Evolutionary conservation across 2,888 invertebrate genomes (phyloP), one percentile per base, ranked within the genome.

Genomic region (Drosophila paramelanica): DNA sequence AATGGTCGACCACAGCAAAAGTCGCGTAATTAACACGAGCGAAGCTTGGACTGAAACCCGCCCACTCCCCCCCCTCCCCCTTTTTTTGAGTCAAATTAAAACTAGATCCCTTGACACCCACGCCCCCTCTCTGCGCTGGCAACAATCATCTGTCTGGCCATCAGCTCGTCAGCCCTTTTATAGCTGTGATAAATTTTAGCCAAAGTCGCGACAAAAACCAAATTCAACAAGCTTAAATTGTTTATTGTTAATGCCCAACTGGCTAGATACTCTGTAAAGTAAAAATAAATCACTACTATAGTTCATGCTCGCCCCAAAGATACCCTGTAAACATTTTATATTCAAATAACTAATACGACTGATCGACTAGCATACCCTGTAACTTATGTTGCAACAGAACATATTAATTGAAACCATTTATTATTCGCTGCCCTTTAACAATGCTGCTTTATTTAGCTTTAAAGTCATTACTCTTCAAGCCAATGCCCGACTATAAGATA

Each of bases 1-100:
- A 86, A 81, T 83, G 83, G 73, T 81, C 83, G 77, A 86, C 83
- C 83, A 79, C 86, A 83, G 83, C 82, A 88, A 83, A 83, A 83
- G 88, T 83, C 82, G 86, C 88, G 88, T 88, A 83, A 83, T 83
- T 83, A 83, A 83, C 82, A 79, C 88, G 77, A 71, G 38, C 46
- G 5, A 47, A 41, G 66, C 41, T 66, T 53, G 56, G 36, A 23
- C 47, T 49, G 50, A 27, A 8, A 39, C 17, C 31, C 31, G 13
- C n/a, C 20, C 42, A 2, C 11, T 3, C 25, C 6, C 8, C 5
- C 17, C 2, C 8, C 31, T 1, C 13, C 23, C n/a, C 3, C 36
- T 4, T 7, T 5, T 31, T 31, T 31, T 0, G 11, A 41, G 33
- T 52, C 66, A 66, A 64, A 65, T 64, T 64, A 64, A 64, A 64